Percentiles rank a stretch among this genome's conserved stretches.
Conservation (phyloP, 2,888 invertebrate species). For the Sclerodermus sp. region DNA sequence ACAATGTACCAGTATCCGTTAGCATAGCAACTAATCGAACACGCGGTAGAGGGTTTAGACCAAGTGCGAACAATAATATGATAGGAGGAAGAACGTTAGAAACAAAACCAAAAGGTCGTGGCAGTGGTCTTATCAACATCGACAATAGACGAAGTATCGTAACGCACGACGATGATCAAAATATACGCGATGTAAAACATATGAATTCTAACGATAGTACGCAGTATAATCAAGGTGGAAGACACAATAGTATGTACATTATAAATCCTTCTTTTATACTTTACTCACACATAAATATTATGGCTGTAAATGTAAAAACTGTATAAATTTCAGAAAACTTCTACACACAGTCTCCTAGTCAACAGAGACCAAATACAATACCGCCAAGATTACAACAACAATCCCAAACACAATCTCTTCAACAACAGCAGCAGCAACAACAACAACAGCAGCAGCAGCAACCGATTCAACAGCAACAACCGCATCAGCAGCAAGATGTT, state of each 20-base stretch:
- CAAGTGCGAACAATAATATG: constrained; percentile 48
- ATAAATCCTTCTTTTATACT: neutral
- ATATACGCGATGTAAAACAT: constrained; percentile 49
- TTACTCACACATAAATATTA: neutral
- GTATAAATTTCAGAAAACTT: constrained; percentile 43
- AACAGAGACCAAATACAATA: constrained; percentile 43
- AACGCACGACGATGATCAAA: constrained; percentile 41
- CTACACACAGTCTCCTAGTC: constrained; percentile 47
- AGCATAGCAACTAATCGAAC: constrained; percentile 42
- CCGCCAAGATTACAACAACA: constrained; percentile 55
- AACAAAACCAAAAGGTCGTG: constrained; percentile 48
- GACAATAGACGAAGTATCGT: constrained; percentile 44
- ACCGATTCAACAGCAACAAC: constrained; percentile 36
- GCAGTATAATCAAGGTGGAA: constrained; percentile 43
- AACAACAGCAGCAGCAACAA: constrained; percentile 52
- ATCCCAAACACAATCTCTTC: constrained; percentile 42
- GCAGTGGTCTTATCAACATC: constrained; percentile 34
- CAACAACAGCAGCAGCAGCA: constrained; percentile 46
- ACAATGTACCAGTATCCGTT: constrained; percentile 45
- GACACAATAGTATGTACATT: constrained; percentile 47
- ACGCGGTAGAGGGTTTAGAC: constrained; percentile 51
- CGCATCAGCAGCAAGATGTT: constrained; percentile 41
- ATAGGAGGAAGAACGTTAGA: constrained; percentile 45
- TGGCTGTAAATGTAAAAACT: neutral
- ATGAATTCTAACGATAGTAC: constrained; percentile 40